These are phyloP conservation scores for Melanostigma gelatinosum DNA, from an alignment of 2,113 vertebrate species.

Conservation along the genomic window DNA sequence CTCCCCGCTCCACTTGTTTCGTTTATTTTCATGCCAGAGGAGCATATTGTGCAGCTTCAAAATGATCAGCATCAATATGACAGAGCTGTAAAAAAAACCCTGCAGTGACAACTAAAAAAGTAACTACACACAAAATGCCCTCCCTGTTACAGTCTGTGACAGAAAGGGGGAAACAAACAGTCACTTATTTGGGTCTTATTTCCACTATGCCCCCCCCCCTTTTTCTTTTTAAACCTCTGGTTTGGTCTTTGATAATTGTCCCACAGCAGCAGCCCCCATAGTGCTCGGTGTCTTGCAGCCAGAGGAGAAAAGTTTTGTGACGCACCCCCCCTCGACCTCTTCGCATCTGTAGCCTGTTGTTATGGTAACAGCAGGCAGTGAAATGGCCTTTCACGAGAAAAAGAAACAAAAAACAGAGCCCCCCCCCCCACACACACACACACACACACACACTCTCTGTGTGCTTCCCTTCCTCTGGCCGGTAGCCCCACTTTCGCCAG, in stretches of 20 bases:
- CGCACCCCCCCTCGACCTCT: slow-evolving; percentile 65
- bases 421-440: slow-evolving; percentile 50
- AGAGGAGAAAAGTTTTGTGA: slow-evolving; percentile 76
- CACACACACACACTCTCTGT: not conserved
- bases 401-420: slow-evolving; percentile 40
- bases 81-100: not conserved
- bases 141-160: slow-evolving; percentile 26
- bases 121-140: slow-evolving; percentile 11
- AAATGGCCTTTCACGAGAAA: slow-evolving; percentile 79
- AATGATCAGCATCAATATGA: slow-evolving; percentile 12
- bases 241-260: slow-evolving; percentile 44
- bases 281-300: slow-evolving; percentile 55
- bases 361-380: slow-evolving; percentile 80
- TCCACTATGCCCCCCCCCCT: slow-evolving; percentile 3
- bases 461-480: slow-evolving; percentile 67
- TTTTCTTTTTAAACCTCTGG: not conserved
- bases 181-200: slow-evolving; percentile 33
- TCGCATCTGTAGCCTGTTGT: slow-evolving; percentile 74
- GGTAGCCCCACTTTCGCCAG: slow-evolving; percentile 70
- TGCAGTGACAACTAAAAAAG: not conserved
- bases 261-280: slow-evolving; percentile 31
- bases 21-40: not conserved
- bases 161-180: slow-evolving; percentile 45
- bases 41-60: slow-evolving; percentile 33
- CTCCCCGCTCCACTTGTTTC: too few species aligned